Evolutionary conservation across 37 sponge, comb jelly and placozoan genomes (phyloP).

Genomic region (Geodia barretti): DNA sequence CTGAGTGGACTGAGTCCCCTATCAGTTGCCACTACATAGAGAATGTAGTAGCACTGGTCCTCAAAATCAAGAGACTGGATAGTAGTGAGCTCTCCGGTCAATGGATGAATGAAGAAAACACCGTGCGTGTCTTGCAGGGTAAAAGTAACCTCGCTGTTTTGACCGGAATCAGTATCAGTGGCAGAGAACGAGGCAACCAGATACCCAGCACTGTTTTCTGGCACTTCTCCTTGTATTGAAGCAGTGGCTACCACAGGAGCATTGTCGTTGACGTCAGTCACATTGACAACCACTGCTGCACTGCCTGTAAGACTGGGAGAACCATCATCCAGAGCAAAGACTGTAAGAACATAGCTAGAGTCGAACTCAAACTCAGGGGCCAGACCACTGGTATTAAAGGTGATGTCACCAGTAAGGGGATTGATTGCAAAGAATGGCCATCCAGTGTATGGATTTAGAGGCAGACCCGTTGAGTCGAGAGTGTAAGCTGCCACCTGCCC

Average conservation of each 20-base stretch:
- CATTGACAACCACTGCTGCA: conserved; percentile 2
- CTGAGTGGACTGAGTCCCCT: conserved; percentile 1
- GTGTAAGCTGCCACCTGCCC: conserved; percentile 5
- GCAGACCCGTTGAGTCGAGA: conserved; percentile 12
- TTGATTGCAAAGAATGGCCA: conserved; percentile 22
- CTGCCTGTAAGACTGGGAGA: conserved; percentile 12
- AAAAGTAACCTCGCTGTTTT: conserved; percentile 21
- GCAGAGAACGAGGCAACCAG: conserved; percentile 11
- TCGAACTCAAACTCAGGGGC: conserved; percentile 28
- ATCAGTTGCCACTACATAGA: conserved; percentile 39
- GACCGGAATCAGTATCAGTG: conserved; percentile 18
- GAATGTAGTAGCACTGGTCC: background rate
- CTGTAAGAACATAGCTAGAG: conserved; percentile 15
- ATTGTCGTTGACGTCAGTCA: conserved; percentile 63
- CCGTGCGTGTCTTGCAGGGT: background rate
- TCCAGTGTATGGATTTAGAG: conserved; percentile 6
- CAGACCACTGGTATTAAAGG: background rate
- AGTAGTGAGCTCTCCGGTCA: conserved; percentile 35
- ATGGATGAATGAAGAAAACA: conserved; percentile 25
- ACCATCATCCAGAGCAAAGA: conserved; percentile 38
- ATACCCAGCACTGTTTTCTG: conserved; percentile 13
- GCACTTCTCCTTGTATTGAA: background rate
- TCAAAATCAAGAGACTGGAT: conserved; percentile 22
- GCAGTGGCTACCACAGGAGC: conserved; percentile 20
- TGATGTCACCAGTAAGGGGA: conserved; percentile 14